Conservation (phyloP, 2,797 vertebrate species). For the Anabacerthia variegaticeps region DNA sequence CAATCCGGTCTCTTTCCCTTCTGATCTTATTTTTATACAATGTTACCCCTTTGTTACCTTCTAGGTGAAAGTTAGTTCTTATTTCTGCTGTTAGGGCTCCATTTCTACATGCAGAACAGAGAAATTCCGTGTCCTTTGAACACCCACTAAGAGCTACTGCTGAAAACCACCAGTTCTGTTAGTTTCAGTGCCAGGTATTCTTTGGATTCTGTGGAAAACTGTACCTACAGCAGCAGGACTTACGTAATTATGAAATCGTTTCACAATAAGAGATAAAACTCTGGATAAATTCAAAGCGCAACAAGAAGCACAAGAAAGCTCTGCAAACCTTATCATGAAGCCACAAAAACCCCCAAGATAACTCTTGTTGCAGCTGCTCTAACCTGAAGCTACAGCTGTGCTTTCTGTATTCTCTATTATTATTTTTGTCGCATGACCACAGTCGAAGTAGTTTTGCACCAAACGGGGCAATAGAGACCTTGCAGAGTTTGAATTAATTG, state of each 20-base stretch:
- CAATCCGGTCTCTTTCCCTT: neutral
- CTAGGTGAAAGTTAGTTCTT: constrained; percentile 13
- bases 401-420: neutral
- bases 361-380: neutral
- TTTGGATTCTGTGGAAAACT: neutral
- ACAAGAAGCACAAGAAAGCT: neutral
- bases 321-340: neutral
- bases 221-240: neutral
- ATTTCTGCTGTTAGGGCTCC: constrained; percentile 23
- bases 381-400: neutral
- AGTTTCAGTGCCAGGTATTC: neutral
- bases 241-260: neutral
- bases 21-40: neutral
- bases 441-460: neutral
- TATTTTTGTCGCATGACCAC: neutral
- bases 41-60: neutral
- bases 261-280: neutral
- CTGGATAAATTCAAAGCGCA: neutral
- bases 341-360: neutral
- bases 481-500: neutral
- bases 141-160: neutral
- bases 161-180: constrained; percentile 16
- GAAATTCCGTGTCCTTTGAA: constrained; percentile 15
- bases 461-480: neutral
- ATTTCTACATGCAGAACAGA: constrained; percentile 4